phyloP scores from a whole-genome alignment of 2,888 invertebrate species.

The Ptilodon capucinus region DNA sequence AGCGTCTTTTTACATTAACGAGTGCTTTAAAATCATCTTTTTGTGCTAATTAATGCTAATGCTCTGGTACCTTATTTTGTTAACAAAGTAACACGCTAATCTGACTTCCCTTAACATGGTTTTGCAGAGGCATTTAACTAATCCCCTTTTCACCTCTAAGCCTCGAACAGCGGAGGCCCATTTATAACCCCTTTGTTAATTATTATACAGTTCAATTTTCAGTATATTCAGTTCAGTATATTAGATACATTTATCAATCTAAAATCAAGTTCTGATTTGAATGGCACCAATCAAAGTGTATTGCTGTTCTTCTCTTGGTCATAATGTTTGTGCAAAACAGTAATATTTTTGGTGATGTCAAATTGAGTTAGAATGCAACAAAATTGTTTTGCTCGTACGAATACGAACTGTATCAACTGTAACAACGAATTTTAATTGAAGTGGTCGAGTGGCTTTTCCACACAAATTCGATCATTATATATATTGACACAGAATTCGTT shows the following conservation, averaged over 20 bases:
- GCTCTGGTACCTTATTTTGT: conserved; percentile 15
- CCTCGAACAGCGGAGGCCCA: neutral
- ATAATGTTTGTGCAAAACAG: too few species aligned
- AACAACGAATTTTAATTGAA: too few species aligned
- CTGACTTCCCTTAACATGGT: conserved; percentile 11
- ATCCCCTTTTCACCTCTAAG: neutral
- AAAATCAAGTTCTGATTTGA: too few species aligned
- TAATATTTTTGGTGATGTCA: too few species aligned
- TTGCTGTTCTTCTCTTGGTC: too few species aligned
- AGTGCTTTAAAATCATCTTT: conserved; percentile 1
- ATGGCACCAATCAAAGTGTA: too few species aligned
- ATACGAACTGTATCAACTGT: too few species aligned
- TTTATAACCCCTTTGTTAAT: neutral
- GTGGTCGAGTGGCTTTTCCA: too few species aligned
- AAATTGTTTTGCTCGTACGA: too few species aligned
- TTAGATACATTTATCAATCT: neutral
- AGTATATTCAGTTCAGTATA: neutral
- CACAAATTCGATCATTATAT: too few species aligned
- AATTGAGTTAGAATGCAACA: too few species aligned
- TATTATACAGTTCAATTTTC: neutral
- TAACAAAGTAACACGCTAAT: conserved; percentile 5
- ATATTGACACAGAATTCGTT: too few species aligned
- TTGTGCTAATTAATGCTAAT: conserved; percentile 20
- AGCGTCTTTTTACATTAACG: conserved; percentile 1
- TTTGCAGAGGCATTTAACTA: neutral